Evolutionary conservation across 1,140 invertebrate species (phyloP).

Genomic region (Agraylea sexmaculata): DNA sequence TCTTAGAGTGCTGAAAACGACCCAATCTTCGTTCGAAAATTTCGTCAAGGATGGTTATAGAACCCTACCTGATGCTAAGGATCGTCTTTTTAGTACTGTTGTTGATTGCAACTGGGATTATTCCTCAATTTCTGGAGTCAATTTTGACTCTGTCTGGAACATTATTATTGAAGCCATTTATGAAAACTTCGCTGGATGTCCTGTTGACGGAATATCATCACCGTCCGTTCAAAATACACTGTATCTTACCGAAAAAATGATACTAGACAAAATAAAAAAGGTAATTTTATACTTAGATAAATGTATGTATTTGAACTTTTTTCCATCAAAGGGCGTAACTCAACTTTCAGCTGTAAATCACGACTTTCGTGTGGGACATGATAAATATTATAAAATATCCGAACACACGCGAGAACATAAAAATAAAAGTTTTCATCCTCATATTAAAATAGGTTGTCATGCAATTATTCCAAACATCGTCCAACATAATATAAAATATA

Average conservation of each 20-base stretch:
- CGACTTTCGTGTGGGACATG: too few species aligned
- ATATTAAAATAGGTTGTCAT: too few species aligned
- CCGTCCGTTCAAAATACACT: constrained; percentile 66
- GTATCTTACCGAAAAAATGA: constrained; percentile 52
- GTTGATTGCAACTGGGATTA: constrained; percentile 62
- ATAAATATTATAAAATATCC: too few species aligned
- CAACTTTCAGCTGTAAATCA: too few species aligned
- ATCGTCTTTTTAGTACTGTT: constrained; percentile 59
- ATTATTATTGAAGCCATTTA: constrained; percentile 55
- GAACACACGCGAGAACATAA: too few species aligned
- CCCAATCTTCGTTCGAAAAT: constrained; percentile 63
- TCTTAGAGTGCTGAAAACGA: constrained; percentile 61
- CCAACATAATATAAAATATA: background rate
- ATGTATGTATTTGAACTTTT: background rate
- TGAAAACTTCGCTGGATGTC: constrained; percentile 59
- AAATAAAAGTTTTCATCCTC: too few species aligned
- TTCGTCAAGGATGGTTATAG: constrained; percentile 65
- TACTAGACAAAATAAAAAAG: constrained; percentile 52
- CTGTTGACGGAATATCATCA: constrained; percentile 52
- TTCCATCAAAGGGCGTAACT: too few species aligned
- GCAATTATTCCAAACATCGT: background rate
- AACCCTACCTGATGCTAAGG: constrained; percentile 57
- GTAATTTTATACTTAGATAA: constrained; percentile 30
- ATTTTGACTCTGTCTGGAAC: constrained; percentile 54
- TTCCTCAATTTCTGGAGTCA: constrained; percentile 43